Evolutionary conservation across 2,797 vertebrate genomes (phyloP), one percentile per base, ranked within the genome.

Genomic region (Lemur catta): DNA sequence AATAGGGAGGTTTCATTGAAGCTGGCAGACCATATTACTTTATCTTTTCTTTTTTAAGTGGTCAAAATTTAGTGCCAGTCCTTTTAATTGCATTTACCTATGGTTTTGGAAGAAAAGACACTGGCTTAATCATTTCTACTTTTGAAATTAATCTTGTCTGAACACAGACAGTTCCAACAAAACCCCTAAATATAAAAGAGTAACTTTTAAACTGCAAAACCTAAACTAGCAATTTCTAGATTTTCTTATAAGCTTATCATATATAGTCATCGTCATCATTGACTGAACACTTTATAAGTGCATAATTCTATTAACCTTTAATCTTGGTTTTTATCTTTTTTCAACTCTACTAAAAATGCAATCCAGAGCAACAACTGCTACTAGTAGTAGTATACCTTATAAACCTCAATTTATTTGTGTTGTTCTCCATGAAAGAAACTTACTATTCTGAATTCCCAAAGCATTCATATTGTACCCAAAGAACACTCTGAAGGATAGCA

Each of bases 401-500:
- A 89, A 55, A 89, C 17, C 57, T 94, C 57, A 82, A 91, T 85
- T 78, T 78, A 85, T 72, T 50, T 76, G 20, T 86, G 61, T 67
- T 61, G 92, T 82, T 91, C 84, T 26, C 95, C 24, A 65, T 89
- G 85, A 89, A 97, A 96, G 80, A 92, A 93, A 96, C 28, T 71
- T 80, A 72, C 79, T 91, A 24, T 0, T 80, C 86, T 97, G 91
- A 96, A 97, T 97, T 97, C 69, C 69, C 41, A 93, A 41, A 80
- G 89, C 35, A 92, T 92, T 87, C 75, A 52, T 72, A 90, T 79
- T 57, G 14, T 67, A 95, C 82, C 91, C 91, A 93, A 89, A 96
- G 59, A 89, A 93, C 74, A 89, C 33, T 61, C 48, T 57, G 87
- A 96, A 76, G n/a, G 79, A 94, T 0, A 91, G 92, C 30, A 74